Conservation (phyloP, 2,113 vertebrate genomes). For the Chroicocephalus ridibundus region DNA sequence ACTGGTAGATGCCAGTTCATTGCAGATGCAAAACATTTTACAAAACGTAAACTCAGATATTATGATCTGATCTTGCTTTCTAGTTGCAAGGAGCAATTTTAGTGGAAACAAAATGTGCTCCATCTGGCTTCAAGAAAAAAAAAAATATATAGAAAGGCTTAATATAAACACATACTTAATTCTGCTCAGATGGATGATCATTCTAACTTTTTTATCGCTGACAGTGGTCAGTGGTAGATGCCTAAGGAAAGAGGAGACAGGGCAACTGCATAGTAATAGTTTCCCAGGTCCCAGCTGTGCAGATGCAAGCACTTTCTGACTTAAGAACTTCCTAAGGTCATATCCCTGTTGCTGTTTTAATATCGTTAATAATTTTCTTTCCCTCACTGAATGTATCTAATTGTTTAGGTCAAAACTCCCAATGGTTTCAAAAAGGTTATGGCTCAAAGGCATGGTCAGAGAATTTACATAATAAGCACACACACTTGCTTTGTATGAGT, state of each 20-base stretch:
- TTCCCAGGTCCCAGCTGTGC: not conserved
- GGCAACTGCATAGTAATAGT: not conserved
- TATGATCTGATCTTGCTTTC: not conserved
- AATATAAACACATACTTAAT: not conserved
- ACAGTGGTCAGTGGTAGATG: not conserved
- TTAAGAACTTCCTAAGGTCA: not conserved
- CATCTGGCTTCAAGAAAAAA: not conserved
- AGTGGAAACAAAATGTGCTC: not conserved
- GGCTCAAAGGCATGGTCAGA: not conserved
- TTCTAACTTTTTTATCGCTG: not conserved
- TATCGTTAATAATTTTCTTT: not conserved
- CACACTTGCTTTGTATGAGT: not conserved
- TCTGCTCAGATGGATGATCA: not conserved
- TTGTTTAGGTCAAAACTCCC: slow-evolving; percentile 15
- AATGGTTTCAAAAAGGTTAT: slow-evolving; percentile 29
- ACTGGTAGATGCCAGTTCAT: not conserved
- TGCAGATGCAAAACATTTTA: not conserved
- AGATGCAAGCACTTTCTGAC: not conserved
- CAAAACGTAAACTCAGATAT: not conserved
- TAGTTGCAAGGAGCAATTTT: not conserved
- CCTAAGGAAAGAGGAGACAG: not conserved
- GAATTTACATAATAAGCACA: not conserved
- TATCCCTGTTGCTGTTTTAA: not conserved
- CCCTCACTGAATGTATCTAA: not conserved
- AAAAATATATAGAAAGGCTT: not conserved